Evolutionary conservation across 2,888 invertebrate species (phyloP).

Genomic region (Glyphotaelius pellucidus): DNA sequence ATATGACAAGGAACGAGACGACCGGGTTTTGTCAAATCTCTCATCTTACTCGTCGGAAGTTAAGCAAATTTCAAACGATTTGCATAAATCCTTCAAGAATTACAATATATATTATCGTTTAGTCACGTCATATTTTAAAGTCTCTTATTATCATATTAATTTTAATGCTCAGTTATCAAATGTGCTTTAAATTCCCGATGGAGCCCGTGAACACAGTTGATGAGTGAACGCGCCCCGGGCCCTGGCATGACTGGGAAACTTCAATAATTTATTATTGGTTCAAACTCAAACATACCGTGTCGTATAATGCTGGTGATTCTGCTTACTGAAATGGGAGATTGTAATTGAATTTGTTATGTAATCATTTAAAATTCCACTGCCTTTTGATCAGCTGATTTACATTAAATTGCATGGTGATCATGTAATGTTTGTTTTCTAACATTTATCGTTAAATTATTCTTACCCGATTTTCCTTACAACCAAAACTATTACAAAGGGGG

Average conservation of each 20-base stretch:
- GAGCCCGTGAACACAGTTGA: slow-evolving; percentile 27
- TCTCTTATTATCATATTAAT: slow-evolving; percentile 51
- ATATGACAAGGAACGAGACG: slow-evolving; percentile 3
- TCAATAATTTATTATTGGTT: slow-evolving; percentile 8
- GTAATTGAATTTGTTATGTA: slow-evolving; percentile 31
- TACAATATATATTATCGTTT: slow-evolving; percentile 46
- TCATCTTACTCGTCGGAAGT: neutral
- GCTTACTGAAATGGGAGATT: slow-evolving; percentile 31
- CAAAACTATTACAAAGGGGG: no score
- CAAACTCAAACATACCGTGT: neutral
- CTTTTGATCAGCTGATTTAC: neutral
- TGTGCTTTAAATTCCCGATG: slow-evolving; percentile 30
- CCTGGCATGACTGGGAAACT: slow-evolving; percentile 4
- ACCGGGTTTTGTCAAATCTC: slow-evolving; percentile 21
- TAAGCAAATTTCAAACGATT: slow-evolving; percentile 32
- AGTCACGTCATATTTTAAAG: slow-evolving; percentile 42
- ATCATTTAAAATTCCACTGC: neutral
- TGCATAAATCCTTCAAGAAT: slow-evolving; percentile 50
- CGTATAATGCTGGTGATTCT: slow-evolving; percentile 7
- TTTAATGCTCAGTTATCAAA: slow-evolving; percentile 46
- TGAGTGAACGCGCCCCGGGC: slow-evolving; percentile 15
- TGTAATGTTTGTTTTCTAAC: neutral
- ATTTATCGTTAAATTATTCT: neutral
- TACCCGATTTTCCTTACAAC: neutral
- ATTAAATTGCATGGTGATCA: neutral